A percentile compares a stretch with the other conserved stretches of the same genome.
phyloP scores from a whole-genome alignment of 2,797 vertebrate genomes.

The Sebastes glaucus region DNA sequence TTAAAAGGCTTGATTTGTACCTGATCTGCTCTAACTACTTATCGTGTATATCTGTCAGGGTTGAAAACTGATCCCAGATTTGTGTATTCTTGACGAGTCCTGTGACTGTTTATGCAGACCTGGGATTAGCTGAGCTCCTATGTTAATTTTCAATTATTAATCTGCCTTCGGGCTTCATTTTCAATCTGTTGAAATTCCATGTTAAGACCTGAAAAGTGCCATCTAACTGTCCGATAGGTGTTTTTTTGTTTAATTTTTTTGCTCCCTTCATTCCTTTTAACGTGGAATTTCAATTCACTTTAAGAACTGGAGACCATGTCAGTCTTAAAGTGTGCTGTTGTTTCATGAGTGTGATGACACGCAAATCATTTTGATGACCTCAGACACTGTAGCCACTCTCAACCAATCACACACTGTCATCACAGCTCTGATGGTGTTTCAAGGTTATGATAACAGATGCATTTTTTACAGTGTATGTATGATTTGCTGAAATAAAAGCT shows the following conservation, averaged over 20 bases:
- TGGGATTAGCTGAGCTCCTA: constrained; percentile 42
- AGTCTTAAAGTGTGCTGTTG: constrained; percentile 54
- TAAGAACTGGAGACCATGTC: constrained; percentile 54
- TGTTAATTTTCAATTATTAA: constrained; percentile 42
- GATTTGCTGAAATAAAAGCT: constrained; percentile 98
- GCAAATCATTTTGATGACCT: constrained; percentile 73
- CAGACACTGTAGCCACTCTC: constrained; percentile 76
- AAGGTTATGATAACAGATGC: constrained; percentile 82
- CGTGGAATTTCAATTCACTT: constrained; percentile 61
- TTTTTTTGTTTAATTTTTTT: neutral
- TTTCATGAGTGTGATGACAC: constrained; percentile 70
- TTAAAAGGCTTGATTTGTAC: constrained; percentile 86
- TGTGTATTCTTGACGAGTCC: constrained; percentile 51
- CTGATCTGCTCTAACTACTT: constrained; percentile 64
- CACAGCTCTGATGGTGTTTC: constrained; percentile 80
- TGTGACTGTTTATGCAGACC: constrained; percentile 50
- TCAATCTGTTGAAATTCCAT: constrained; percentile 59
- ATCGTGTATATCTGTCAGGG: constrained; percentile 53
- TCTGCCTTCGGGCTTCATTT: constrained; percentile 47
- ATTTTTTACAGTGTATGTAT: constrained; percentile 92
- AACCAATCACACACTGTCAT: constrained; percentile 81
- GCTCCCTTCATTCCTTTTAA: constrained; percentile 37
- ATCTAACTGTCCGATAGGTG: constrained; percentile 40
- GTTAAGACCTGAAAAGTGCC: constrained; percentile 70
- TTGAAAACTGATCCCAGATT: constrained; percentile 52